A percentile compares a stretch with the other conserved stretches of the same genome.
Conservation (phyloP, 2,113 vertebrate species). For the Psittacula cyanocephala region DNA sequence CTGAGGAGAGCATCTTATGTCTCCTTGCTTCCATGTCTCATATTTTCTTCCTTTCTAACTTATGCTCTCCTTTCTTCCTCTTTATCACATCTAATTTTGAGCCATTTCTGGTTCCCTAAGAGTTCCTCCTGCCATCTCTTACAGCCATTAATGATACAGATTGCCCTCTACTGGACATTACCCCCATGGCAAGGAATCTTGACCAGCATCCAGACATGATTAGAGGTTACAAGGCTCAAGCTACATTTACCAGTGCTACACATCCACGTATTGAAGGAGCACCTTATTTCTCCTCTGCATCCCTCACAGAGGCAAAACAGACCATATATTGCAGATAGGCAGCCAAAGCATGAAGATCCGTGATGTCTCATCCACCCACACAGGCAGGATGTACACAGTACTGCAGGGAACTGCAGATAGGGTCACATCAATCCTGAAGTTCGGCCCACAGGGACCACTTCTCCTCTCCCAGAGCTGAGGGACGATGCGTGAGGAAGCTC, state of each 20-base stretch:
- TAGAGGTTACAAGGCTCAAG: not conserved
- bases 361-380: not conserved
- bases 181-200: not conserved
- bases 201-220: not conserved
- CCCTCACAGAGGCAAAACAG: not conserved
- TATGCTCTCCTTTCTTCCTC: not conserved
- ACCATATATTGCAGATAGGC: not conserved
- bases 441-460: not conserved
- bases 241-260: not conserved
- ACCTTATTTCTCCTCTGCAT: not conserved
- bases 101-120: not conserved
- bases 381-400: not conserved
- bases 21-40: not conserved
- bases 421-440: not conserved
- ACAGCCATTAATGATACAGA: not conserved
- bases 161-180: slow-evolving; percentile 30
- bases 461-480: not conserved
- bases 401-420: not conserved
- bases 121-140: not conserved
- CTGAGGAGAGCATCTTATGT: not conserved
- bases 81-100: not conserved
- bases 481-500: not conserved
- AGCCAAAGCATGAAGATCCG: not conserved
- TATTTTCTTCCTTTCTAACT: not conserved
- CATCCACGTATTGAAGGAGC: not conserved